phyloP scores from a whole-genome alignment of 2,113 vertebrate species.

The Heterotis niloticus region DNA sequence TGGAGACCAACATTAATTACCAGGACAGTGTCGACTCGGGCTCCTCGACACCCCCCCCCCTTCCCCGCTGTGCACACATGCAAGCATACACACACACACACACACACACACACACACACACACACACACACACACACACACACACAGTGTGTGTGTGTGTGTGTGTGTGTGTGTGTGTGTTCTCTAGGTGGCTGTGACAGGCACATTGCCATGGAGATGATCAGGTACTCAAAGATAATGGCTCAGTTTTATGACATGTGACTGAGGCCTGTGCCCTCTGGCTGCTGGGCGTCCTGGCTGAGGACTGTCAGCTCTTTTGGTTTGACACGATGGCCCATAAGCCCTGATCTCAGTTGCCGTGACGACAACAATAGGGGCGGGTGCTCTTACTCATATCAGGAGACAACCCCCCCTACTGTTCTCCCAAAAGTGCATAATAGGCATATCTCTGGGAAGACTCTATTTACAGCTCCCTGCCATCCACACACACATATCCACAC shows the following conservation, averaged over 20 bases:
- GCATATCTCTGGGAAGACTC: too few relatives aligned
- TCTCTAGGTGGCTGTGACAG: neutral
- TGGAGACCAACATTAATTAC: constrained; percentile 40
- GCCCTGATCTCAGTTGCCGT: neutral
- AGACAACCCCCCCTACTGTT: too few relatives aligned
- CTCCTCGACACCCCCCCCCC: neutral
- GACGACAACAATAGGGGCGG: neutral
- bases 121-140: neutral
- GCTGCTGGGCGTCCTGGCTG: neutral
- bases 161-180: constrained; percentile 35
- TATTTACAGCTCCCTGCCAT: too few relatives aligned
- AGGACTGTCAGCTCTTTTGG: neutral
- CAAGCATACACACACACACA: neutral
- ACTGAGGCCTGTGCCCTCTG: too few relatives aligned
- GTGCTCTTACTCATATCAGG: too few relatives aligned
- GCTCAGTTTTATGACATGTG: neutral
- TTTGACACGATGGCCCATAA: neutral
- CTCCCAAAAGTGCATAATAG: too few relatives aligned
- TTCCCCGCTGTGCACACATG: neutral
- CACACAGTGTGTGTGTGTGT: neutral
- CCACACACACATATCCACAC: too few relatives aligned
- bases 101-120: neutral
- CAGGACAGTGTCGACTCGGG: constrained; percentile 35
- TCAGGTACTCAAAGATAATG: constrained; percentile 9
- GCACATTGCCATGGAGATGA: constrained; percentile 4